A percentile compares a stretch with the other conserved stretches of the same genome.
Evolutionary conservation across 2,888 invertebrate species (phyloP).

Genomic region (Drosophila neonasuta): DNA sequence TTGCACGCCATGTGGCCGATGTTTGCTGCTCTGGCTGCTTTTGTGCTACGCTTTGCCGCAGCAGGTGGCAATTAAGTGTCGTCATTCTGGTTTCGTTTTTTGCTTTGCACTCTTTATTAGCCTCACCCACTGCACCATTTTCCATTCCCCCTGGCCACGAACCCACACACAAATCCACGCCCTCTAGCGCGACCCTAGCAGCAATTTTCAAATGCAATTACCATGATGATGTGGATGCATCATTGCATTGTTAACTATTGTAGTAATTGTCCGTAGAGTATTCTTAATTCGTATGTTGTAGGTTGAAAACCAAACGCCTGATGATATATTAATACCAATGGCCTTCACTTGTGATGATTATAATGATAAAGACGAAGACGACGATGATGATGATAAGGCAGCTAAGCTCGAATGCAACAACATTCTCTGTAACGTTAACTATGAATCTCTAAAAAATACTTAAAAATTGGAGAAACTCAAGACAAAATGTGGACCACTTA

Average conservation of each 20-base stretch:
- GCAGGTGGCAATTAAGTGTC: slow-evolving; percentile 39
- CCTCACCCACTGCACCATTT: slow-evolving; percentile 2
- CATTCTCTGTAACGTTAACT: slow-evolving; percentile 20
- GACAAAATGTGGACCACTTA: slow-evolving; percentile 33
- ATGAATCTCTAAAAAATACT: slow-evolving; percentile 43
- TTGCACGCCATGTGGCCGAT: slow-evolving; percentile 10
- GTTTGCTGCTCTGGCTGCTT: slow-evolving; percentile 12
- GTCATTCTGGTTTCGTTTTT: slow-evolving; percentile 30
- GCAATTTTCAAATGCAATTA: slow-evolving; percentile 20
- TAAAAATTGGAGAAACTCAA: neutral
- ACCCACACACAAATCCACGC: neutral
- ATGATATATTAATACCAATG: slow-evolving; percentile 27
- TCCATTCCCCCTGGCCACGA: neutral
- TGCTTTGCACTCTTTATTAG: slow-evolving; percentile 35
- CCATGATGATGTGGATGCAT: slow-evolving; percentile 10
- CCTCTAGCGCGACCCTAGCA: neutral
- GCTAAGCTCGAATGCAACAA: slow-evolving; percentile 6
- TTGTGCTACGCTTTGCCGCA: slow-evolving; percentile 19
- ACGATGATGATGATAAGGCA: slow-evolving; percentile 13
- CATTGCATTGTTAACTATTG: slow-evolving; percentile 27
- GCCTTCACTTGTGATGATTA: slow-evolving; percentile 51
- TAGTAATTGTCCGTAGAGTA: slow-evolving; percentile 38
- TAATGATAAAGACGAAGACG: slow-evolving; percentile 12
- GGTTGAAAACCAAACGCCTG: slow-evolving; percentile 21
- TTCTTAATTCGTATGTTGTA: slow-evolving; percentile 31